These are phyloP conservation scores for Papilio glaucus DNA, from an alignment of 1,140 invertebrate genomes.

Conservation along the genomic window DNA sequence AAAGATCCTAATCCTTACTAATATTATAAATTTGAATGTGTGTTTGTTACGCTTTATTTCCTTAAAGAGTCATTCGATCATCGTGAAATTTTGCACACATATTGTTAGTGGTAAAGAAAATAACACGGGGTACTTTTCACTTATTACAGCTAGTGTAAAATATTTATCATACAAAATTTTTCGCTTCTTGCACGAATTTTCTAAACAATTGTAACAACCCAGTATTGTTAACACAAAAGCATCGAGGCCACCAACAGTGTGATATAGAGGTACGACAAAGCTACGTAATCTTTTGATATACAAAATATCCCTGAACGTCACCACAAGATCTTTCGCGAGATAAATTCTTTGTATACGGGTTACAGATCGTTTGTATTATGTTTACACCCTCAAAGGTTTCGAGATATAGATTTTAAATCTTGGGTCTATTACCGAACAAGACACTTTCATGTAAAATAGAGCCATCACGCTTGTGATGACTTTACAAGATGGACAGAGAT, in stretches of 20 bases:
- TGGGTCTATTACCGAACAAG: neutral
- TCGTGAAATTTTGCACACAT: too few relatives aligned
- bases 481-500: neutral
- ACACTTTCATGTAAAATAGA: neutral
- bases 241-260: neutral
- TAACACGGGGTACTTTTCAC: too few relatives aligned
- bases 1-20: too few relatives aligned
- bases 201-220: too few relatives aligned
- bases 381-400: constrained; percentile 21
- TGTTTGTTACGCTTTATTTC: too few relatives aligned
- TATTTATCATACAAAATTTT: too few relatives aligned
- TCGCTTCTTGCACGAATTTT: too few relatives aligned
- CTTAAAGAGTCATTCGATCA: too few relatives aligned
- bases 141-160: too few relatives aligned
- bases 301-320: constrained; percentile 6
- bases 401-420: constrained; percentile 8
- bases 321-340: neutral
- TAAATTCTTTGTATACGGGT: constrained; percentile 35
- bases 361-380: constrained; percentile 33
- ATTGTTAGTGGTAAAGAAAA: too few relatives aligned
- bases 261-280: neutral
- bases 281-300: neutral
- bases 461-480: neutral
- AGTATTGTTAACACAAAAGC: neutral
- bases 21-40: too few relatives aligned